These are phyloP conservation scores for Macrosteles quadrilineatus DNA, from an alignment of 1,140 invertebrate species.

Conservation along the genomic window DNA sequence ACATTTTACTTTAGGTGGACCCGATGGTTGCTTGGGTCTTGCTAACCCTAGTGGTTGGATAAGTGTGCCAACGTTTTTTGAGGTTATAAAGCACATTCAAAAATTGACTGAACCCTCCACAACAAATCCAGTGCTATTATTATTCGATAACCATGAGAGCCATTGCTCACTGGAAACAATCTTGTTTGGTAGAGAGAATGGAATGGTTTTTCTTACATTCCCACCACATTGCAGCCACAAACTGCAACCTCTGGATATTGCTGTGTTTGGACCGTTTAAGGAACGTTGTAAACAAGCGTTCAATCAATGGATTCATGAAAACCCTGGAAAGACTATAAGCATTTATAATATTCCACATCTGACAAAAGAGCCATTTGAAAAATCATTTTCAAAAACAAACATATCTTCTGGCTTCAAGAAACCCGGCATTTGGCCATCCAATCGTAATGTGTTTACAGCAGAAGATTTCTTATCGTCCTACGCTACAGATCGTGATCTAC, in stretches of 20 bases:
- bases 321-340: conserved; percentile 29
- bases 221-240: conserved; percentile 45
- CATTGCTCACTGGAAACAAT: conserved; percentile 39
- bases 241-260: conserved; percentile 48
- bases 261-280: conserved; percentile 33
- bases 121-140: background rate
- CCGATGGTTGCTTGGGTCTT: background rate
- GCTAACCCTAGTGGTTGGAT: background rate
- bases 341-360: conserved; percentile 1
- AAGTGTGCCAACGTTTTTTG: background rate
- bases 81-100: background rate
- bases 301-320: conserved; percentile 21
- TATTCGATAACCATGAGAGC: conserved; percentile 36
- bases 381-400: background rate
- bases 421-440: background rate
- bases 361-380: background rate
- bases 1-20: conserved; percentile 1
- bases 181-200: conserved; percentile 36
- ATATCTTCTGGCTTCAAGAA: background rate
- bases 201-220: conserved; percentile 42
- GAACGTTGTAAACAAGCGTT: conserved; percentile 4
- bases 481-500: background rate
- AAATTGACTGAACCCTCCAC: background rate
- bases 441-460: background rate
- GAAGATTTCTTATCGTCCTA: background rate